phyloP scores from a whole-genome alignment of 2,888 invertebrate genomes.

The Gnatocerus cornutus region DNA sequence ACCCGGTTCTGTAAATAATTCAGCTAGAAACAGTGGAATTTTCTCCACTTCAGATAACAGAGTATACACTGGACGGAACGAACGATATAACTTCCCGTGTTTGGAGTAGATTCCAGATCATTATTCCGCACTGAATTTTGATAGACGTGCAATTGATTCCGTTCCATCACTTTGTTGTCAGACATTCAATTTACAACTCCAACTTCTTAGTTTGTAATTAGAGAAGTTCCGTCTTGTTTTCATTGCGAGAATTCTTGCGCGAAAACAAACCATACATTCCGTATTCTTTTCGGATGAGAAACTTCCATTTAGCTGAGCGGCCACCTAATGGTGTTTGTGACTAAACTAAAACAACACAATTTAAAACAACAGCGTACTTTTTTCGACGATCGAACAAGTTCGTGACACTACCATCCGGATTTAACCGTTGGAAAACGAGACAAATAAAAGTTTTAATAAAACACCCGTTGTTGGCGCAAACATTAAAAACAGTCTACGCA shows the following conservation, averaged over 20 bases:
- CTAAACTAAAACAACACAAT: constrained; percentile 33
- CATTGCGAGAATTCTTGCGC: constrained; percentile 51
- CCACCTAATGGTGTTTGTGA: constrained; percentile 42
- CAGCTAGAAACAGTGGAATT: constrained; percentile 41
- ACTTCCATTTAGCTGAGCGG: constrained; percentile 30
- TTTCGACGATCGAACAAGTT: background rate
- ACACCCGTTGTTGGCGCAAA: background rate
- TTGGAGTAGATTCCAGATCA: constrained; percentile 2
- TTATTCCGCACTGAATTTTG: background rate
- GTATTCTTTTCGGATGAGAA: constrained; percentile 45
- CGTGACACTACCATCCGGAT: background rate
- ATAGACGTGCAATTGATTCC: constrained; percentile 3
- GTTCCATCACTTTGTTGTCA: constrained; percentile 32
- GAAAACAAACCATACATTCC: constrained; percentile 52
- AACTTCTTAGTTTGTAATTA: constrained; percentile 50
- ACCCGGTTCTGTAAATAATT: constrained; percentile 41
- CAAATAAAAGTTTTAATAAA: constrained; percentile 12
- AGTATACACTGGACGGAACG: constrained; percentile 18
- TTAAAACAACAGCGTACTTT: constrained; percentile 1
- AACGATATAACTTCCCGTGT: constrained; percentile 18
- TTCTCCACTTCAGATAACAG: constrained; percentile 25
- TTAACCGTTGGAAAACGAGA: constrained; percentile 8
- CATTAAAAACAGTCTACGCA: constrained; percentile 46
- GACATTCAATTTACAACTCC: constrained; percentile 29
- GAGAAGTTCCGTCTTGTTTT: constrained; percentile 56